Evolutionary conservation across 2,888 invertebrate genomes (phyloP), one percentile per base, ranked within the genome.

Genomic region (Drosophila greeni): DNA sequence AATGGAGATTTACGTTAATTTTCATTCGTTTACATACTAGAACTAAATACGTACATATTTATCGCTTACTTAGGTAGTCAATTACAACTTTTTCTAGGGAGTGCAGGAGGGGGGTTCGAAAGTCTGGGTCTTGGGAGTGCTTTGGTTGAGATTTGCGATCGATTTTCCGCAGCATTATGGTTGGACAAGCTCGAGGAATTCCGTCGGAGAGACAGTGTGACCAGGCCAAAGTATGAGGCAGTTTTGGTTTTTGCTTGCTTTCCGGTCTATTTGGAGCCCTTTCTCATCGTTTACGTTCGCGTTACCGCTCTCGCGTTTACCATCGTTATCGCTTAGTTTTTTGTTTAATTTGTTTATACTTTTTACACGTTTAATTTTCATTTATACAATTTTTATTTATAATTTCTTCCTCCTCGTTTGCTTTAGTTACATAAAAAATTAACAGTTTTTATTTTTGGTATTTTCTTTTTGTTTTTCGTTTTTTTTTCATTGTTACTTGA

Each of bases 251-350:
- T 74, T 78, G 76, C 52, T 75, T 73, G 57, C 75, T 75, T 76
- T 76, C 76, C 82, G 86, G 93, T 93, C 95, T 95, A 95, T 95
- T 93, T 93, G 93, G 95, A 95, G 95, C 95, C 95, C 93, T 90
- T 91, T 91, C 58, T 58, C 39, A 54, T 60, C 60, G 37, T 29
- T 54, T 66, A 47, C 67, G 57, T 23, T 92, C 53, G 92, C 92
- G 31, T 24, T 43, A 47, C 53, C 49, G 45, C 91, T 92, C 92
- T 91, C 92, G 92, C 54, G 48, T 56, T 56, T 37, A 56, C 55
- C 55, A 56, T 92, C 90, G 90, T 94, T 93, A 93, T 93, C 91
- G 92, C 90, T 89, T 84, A 78, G 77, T 92, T 92, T 92, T 92
- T 92, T 91, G 92, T 92, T 88, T 90, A 91, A 91, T 92, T 92